phyloP scores from a whole-genome alignment of 2,888 invertebrate genomes.

The Lasioglossum morio region DNA sequence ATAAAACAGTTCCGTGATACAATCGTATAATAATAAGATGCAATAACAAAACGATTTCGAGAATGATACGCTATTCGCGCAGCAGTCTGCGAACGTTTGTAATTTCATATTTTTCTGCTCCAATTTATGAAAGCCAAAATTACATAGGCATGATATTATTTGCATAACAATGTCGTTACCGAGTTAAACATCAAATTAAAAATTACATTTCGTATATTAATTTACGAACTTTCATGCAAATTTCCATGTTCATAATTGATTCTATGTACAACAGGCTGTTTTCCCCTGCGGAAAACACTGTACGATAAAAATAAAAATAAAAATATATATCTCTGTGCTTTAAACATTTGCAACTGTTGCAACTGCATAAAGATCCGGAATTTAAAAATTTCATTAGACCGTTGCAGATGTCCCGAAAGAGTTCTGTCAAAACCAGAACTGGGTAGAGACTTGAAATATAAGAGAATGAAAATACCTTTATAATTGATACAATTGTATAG shows the following conservation, averaged over 20 bases:
- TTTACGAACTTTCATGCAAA: neutral
- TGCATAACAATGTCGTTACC: neutral
- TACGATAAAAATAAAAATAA: neutral
- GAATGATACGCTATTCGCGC: neutral
- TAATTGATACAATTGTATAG: neutral
- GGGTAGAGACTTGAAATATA: neutral
- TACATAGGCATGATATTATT: neutral
- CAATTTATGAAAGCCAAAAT: neutral
- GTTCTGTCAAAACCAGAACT: neutral
- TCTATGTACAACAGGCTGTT: neutral
- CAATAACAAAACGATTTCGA: neutral
- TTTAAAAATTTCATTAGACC: too few relatives aligned
- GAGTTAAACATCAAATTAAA: neutral
- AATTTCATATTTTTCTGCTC: neutral
- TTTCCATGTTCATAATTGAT: neutral
- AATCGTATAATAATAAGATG: neutral
- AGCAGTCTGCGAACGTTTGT: neutral
- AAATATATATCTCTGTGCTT: neutral
- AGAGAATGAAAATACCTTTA: neutral
- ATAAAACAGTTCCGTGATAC: neutral
- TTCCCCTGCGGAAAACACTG: neutral
- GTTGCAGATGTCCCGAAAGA: too few relatives aligned
- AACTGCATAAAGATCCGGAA: too few relatives aligned
- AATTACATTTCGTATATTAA: neutral
- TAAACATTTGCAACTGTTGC: neutral